These are phyloP conservation scores for Mythimna impura DNA, from an alignment of 2,888 invertebrate genomes.

Conservation along the genomic window DNA sequence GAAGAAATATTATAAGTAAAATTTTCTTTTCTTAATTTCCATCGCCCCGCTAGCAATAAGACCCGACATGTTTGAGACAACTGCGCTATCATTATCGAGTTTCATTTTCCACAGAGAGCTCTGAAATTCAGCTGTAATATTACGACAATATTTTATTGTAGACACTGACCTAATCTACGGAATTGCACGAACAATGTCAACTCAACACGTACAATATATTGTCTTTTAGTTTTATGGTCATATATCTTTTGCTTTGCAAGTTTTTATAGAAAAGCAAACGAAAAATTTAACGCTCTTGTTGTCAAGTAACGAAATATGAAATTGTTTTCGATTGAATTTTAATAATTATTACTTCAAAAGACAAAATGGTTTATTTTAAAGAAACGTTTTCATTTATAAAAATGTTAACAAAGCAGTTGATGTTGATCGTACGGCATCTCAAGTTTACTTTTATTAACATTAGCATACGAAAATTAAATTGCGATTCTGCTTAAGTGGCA, in stretches of 20 bases:
- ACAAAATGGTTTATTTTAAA: neutral
- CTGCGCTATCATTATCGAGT: conserved; percentile 51
- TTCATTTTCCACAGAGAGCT: conserved; percentile 38
- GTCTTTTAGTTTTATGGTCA: neutral
- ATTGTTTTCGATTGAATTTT: neutral
- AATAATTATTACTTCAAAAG: neutral
- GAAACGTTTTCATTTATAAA: neutral
- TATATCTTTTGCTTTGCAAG: neutral
- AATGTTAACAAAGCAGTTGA: neutral
- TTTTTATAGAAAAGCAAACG: neutral
- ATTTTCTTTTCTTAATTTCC: too few relatives aligned
- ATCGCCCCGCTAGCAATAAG: conserved; percentile 23
- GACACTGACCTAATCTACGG: conserved; percentile 26
- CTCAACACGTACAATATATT: neutral
- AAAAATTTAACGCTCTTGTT: neutral
- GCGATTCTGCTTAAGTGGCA: too few relatives aligned
- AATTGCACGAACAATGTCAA: conserved; percentile 1
- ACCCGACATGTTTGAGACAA: conserved; percentile 22
- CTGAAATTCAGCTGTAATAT: conserved; percentile 52
- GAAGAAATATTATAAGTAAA: too few relatives aligned
- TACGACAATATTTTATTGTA: conserved; percentile 24
- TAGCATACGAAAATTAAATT: neutral
- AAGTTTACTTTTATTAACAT: neutral
- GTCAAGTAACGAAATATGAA: too few relatives aligned
- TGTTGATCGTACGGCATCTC: neutral